Conservation (phyloP, 2,888 invertebrate genomes). For the Pteria penguin region DNA sequence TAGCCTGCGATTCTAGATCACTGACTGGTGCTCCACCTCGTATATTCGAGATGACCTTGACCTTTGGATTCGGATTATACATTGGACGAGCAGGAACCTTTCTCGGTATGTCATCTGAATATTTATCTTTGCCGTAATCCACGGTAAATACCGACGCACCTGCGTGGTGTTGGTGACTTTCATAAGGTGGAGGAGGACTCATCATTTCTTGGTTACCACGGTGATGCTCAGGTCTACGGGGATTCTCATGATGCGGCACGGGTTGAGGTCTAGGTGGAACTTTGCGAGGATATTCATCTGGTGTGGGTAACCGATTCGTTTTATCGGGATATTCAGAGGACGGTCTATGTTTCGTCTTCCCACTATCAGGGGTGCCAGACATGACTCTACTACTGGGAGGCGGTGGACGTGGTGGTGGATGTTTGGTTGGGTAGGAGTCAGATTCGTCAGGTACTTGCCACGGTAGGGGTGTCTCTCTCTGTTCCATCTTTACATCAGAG, state of each 20-base stretch:
- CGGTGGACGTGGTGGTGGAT: conserved; percentile 13
- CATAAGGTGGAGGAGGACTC: conserved; percentile 56
- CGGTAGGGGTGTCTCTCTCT: conserved; percentile 49
- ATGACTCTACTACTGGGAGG: conserved; percentile 42
- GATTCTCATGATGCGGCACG: conserved; percentile 21
- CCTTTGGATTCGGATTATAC: conserved; percentile 40
- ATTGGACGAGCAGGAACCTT: conserved; percentile 45
- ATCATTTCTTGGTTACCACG: conserved; percentile 33
- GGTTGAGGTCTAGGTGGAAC: conserved; percentile 1
- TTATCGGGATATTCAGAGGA: not conserved
- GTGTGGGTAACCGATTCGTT: not conserved
- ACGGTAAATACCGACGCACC: conserved; percentile 55
- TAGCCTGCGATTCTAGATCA: conserved; percentile 41
- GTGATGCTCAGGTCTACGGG: conserved; percentile 28
- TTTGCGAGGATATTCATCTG: not conserved
- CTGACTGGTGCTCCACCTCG: conserved; percentile 2
- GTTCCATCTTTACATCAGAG: conserved; percentile 52
- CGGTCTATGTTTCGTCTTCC: not conserved
- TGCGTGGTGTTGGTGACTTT: conserved; percentile 46
- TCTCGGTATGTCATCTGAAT: conserved; percentile 31
- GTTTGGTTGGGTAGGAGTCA: conserved; percentile 28
- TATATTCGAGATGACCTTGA: conserved; percentile 22
- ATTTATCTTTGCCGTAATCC: conserved; percentile 13
- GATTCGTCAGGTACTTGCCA: conserved; percentile 57
- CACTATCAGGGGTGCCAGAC: not conserved